phyloP scores from a whole-genome alignment of 2,113 vertebrate genomes.

The Origma solitaria region DNA sequence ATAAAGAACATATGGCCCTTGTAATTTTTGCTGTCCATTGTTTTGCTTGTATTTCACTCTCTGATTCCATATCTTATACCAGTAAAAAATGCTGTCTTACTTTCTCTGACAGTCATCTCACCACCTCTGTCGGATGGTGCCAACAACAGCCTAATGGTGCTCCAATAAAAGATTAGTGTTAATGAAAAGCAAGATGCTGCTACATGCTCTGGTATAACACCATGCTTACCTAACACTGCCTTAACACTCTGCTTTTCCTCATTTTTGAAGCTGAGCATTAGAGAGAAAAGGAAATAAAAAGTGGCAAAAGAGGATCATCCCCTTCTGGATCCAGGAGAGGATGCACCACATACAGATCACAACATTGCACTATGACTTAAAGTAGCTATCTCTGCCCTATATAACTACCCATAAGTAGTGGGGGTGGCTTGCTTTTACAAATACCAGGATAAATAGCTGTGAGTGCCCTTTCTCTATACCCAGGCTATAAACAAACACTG shows the following conservation, averaged over 20 bases:
- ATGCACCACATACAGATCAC: neutral
- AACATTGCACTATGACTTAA: neutral
- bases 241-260: neutral
- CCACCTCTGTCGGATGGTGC: neutral
- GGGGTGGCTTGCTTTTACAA: neutral
- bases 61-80: neutral
- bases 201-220: neutral
- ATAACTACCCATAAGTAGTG: neutral
- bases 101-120: neutral
- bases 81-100: neutral
- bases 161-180: neutral
- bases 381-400: neutral
- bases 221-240: rapidly evolving
- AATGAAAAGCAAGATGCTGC: neutral
- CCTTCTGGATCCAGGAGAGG: neutral
- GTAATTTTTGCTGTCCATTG: neutral
- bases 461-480: neutral
- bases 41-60: neutral
- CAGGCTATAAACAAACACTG: neutral
- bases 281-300: neutral
- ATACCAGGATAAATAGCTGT: neutral
- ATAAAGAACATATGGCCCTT: neutral
- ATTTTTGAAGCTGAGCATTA: neutral
- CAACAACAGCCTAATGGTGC: neutral
- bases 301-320: neutral